Percentiles rank a stretch among this genome's conserved stretches.
phyloP scores from a whole-genome alignment of 2,113 vertebrate genomes.

The Tapirus terrestris region DNA sequence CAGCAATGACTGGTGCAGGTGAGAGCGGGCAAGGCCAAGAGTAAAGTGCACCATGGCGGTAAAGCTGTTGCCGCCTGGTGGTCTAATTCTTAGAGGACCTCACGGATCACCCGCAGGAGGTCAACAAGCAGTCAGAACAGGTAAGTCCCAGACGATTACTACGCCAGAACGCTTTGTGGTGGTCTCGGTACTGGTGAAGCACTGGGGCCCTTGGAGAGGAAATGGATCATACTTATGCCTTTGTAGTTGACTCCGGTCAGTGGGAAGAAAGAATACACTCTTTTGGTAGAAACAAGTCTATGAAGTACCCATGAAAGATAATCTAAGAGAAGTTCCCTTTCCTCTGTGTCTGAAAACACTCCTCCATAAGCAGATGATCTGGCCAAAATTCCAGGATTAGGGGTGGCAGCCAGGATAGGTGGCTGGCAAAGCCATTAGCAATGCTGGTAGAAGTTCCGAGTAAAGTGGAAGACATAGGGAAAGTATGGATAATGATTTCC shows the following conservation, averaged over 20 bases:
- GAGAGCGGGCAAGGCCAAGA: neutral
- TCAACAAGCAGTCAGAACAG: no score
- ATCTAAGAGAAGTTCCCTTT: neutral
- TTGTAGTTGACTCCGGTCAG: neutral
- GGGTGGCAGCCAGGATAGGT: neutral
- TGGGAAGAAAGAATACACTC: neutral
- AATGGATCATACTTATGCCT: accelerated
- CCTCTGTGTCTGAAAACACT: neutral
- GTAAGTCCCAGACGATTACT: neutral
- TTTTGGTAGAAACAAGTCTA: neutral
- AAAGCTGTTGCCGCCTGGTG: neutral
- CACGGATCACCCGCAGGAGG: neutral
- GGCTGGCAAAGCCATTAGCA: neutral
- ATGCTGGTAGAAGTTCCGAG: neutral
- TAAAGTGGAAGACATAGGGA: neutral
- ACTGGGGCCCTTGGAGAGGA: neutral
- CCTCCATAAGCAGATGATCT: neutral
- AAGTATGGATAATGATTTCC: neutral
- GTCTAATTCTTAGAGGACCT: neutral
- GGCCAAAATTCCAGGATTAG: neutral
- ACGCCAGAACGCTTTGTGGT: neutral
- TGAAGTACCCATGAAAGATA: neutral
- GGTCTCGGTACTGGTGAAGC: neutral
- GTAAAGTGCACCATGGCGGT: neutral
- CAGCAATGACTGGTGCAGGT: no score